phyloP scores from a whole-genome alignment of 2,888 invertebrate genomes.

The Ethmia dodecea region DNA sequence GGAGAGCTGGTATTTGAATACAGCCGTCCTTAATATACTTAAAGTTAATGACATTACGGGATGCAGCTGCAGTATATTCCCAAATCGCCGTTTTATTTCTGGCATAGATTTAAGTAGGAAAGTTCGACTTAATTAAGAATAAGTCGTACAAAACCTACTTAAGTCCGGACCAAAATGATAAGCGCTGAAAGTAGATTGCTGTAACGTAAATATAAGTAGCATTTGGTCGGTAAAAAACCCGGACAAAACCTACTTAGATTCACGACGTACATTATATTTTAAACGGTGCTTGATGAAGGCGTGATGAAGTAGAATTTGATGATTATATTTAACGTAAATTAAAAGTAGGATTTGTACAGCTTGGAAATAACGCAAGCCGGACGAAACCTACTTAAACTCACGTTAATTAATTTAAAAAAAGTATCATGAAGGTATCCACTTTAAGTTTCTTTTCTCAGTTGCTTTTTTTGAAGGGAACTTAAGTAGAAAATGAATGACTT shows the following conservation, averaged over 20 bases:
- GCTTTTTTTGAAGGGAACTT: conserved; percentile 9
- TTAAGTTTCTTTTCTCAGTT: neutral
- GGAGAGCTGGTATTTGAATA: conserved; percentile 26
- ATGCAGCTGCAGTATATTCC: neutral
- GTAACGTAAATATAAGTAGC: conserved; percentile 19
- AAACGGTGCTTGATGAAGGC: no score
- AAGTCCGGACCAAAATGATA: conserved; percentile 18
- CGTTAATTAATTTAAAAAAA: conserved; percentile 7
- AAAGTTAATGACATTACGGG: conserved; percentile 26
- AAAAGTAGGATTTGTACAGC: conserved; percentile 5
- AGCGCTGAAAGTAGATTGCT: neutral
- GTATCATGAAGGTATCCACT: neutral
- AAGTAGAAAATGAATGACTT: conserved; percentile 24
- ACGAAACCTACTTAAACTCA: conserved; percentile 31
- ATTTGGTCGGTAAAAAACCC: conserved; percentile 19
- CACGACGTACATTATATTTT: no score
- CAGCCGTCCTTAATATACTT: conserved; percentile 45
- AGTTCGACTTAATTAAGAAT: conserved; percentile 7
- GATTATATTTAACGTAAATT: conserved; percentile 8
- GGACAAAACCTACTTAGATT: conserved; percentile 26
- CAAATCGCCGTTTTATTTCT: neutral
- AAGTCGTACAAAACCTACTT: conserved; percentile 32
- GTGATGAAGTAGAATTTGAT: conserved; percentile 3
- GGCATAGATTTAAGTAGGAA: conserved; percentile 6
- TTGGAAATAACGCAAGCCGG: conserved; percentile 21